Percentiles rank a stretch among this genome's conserved stretches.
phyloP scores from a whole-genome alignment of 2,888 invertebrate species.

The Heterodera filipjevi region DNA sequence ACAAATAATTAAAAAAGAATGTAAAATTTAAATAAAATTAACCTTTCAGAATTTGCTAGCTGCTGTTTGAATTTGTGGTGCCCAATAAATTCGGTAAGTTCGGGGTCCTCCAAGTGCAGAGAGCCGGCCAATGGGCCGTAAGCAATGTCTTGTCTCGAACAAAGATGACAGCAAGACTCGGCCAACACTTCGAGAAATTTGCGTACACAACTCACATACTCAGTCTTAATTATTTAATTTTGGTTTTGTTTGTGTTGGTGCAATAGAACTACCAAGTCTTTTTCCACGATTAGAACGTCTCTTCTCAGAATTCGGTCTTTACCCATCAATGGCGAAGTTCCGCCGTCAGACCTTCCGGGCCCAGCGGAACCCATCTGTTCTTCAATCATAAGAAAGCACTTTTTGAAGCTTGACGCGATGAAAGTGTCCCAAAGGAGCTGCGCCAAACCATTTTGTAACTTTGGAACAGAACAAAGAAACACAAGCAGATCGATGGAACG shows the following conservation, averaged over 20 bases:
- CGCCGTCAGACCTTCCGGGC: slow-evolving; percentile 15
- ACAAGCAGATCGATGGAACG: slow-evolving; percentile 33
- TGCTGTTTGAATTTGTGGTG: background rate
- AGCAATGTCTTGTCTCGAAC: background rate
- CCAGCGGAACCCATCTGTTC: slow-evolving; percentile 41
- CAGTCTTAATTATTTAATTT: slow-evolving; percentile 9
- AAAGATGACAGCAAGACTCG: slow-evolving; percentile 11
- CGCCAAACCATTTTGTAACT: slow-evolving; percentile 57
- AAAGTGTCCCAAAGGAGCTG: slow-evolving; percentile 61
- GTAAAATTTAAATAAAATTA: background rate
- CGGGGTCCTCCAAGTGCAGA: background rate
- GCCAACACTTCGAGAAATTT: slow-evolving; percentile 13
- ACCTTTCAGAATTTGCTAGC: slow-evolving; percentile 4
- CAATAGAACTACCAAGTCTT: slow-evolving; percentile 43
- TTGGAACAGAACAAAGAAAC: slow-evolving; percentile 27
- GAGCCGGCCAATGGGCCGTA: slow-evolving; percentile 9
- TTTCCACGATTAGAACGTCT: slow-evolving; percentile 50
- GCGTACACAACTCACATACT: slow-evolving; percentile 25
- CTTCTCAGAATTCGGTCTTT: slow-evolving; percentile 49
- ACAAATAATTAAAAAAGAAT: background rate
- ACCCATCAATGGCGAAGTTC: background rate
- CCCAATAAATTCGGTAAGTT: background rate
- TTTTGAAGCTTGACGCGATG: slow-evolving; percentile 44
- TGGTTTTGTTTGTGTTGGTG: background rate
- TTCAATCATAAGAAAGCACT: slow-evolving; percentile 42